Evolutionary conservation across 2,888 invertebrate genomes (phyloP).

Genomic region (Scelioninae gen. 2): DNA sequence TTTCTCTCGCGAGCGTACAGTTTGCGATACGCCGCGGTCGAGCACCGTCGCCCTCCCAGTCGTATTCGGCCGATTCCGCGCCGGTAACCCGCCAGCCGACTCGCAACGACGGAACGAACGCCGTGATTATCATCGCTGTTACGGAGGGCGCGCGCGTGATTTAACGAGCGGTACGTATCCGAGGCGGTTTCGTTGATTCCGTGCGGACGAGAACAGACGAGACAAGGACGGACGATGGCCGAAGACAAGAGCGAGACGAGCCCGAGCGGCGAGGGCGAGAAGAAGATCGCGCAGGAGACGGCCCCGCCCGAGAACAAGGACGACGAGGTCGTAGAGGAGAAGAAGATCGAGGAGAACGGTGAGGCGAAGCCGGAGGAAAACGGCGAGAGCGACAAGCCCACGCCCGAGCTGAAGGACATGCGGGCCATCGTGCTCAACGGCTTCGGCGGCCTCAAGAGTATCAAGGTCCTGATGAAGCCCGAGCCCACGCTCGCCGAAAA

Average conservation of each 20-base stretch:
- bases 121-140: too few relatives aligned
- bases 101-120: too few relatives aligned
- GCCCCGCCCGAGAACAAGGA: slow-evolving; percentile 65
- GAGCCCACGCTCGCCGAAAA: slow-evolving; percentile 84
- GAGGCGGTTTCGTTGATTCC: background rate
- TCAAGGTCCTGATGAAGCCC: slow-evolving; percentile 88
- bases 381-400: slow-evolving; percentile 70
- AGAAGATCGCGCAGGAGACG: slow-evolving; percentile 76
- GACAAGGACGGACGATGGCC: slow-evolving; percentile 67
- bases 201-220: background rate
- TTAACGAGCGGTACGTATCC: background rate
- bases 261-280: slow-evolving; percentile 77
- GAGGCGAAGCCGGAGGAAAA: slow-evolving; percentile 73
- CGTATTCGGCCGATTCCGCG: background rate
- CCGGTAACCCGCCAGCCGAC: too few relatives aligned
- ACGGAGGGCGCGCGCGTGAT: background rate
- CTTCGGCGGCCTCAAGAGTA: slow-evolving; percentile 90
- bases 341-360: slow-evolving; percentile 75
- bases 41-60: background rate
- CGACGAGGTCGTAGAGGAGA: slow-evolving; percentile 66
- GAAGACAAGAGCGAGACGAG: slow-evolving; percentile 74
- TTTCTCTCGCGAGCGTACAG: background rate
- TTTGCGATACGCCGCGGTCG: background rate
- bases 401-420: slow-evolving; percentile 84
- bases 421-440: slow-evolving; percentile 88